Conservation (phyloP, 1,140 invertebrate species). For the Camponotus vicinus region DNA sequence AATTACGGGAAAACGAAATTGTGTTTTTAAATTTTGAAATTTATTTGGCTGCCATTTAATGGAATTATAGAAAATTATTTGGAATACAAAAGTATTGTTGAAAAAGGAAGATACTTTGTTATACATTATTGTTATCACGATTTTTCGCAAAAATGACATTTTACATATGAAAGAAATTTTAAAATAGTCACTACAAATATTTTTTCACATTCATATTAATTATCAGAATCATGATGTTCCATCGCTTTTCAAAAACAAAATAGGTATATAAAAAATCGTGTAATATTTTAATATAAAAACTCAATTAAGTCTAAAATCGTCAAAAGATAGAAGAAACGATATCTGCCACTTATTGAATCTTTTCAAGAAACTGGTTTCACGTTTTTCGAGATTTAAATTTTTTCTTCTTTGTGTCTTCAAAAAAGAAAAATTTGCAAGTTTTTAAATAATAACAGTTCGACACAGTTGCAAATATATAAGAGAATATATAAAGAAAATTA, state of each 20-base stretch:
- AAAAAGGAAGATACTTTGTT: neutral
- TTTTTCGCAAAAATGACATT: neutral
- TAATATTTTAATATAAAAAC: neutral
- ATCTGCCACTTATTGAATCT: neutral
- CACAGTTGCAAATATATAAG: neutral
- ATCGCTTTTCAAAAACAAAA: neutral
- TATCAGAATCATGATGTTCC: neutral
- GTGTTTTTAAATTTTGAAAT: neutral
- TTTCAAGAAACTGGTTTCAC: neutral
- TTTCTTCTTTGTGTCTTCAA: neutral
- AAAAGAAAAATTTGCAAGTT: neutral
- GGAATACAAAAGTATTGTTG: neutral
- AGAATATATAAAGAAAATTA: neutral
- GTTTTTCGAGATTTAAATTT: neutral
- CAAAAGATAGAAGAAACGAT: neutral
- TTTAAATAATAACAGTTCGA: neutral
- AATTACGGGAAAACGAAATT: neutral
- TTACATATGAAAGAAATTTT: neutral
- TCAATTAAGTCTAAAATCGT: neutral
- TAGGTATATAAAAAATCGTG: neutral
- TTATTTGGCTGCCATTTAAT: neutral
- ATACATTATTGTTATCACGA: neutral
- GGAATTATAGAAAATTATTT: slow-evolving; percentile 4
- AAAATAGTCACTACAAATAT: neutral
- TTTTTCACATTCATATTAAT: neutral